phyloP scores from a whole-genome alignment of 2,797 vertebrate species.

The Chloroceryle inda region DNA sequence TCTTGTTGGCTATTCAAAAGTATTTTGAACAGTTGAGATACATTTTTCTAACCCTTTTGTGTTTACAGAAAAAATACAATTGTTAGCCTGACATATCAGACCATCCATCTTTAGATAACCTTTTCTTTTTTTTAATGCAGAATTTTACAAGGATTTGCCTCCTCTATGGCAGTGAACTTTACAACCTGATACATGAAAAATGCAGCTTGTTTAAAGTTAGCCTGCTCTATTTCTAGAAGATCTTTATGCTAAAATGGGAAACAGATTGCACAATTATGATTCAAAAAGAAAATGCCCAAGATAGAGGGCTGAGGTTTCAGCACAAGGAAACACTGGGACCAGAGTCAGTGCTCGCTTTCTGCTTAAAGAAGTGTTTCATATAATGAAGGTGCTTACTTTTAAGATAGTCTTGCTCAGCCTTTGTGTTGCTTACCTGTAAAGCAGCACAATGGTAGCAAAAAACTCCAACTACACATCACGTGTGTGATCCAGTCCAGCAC shows the following conservation, averaged over 20 bases:
- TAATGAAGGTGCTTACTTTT: slow-evolving; percentile 42
- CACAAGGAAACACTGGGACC: slow-evolving; percentile 25
- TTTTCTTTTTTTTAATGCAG: background rate
- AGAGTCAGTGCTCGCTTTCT: slow-evolving; percentile 30
- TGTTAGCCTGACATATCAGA: slow-evolving; percentile 39
- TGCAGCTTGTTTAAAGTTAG: slow-evolving; percentile 77
- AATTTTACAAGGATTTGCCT: slow-evolving; percentile 66
- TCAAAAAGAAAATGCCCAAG: slow-evolving; percentile 77
- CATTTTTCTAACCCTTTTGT: slow-evolving; percentile 51
- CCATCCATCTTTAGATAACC: background rate
- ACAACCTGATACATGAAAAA: slow-evolving; percentile 75
- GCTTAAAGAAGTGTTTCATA: slow-evolving; percentile 45
- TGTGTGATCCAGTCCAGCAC: background rate
- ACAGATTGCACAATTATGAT: slow-evolving; percentile 78
- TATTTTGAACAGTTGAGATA: slow-evolving; percentile 63
- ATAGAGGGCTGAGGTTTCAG: slow-evolving; percentile 65
- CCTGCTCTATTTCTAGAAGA: slow-evolving; percentile 70
- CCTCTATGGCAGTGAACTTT: slow-evolving; percentile 68
- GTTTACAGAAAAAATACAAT: slow-evolving; percentile 61
- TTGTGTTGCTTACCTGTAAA: slow-evolving; percentile 63
- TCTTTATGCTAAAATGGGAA: slow-evolving; percentile 77
- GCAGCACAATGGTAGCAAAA: slow-evolving; percentile 33
- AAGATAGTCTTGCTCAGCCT: slow-evolving; percentile 59
- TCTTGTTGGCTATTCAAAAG: slow-evolving; percentile 73
- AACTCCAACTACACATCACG: background rate